Conservation (phyloP, 2,797 vertebrate species). For the Trachops cirrhosus region DNA sequence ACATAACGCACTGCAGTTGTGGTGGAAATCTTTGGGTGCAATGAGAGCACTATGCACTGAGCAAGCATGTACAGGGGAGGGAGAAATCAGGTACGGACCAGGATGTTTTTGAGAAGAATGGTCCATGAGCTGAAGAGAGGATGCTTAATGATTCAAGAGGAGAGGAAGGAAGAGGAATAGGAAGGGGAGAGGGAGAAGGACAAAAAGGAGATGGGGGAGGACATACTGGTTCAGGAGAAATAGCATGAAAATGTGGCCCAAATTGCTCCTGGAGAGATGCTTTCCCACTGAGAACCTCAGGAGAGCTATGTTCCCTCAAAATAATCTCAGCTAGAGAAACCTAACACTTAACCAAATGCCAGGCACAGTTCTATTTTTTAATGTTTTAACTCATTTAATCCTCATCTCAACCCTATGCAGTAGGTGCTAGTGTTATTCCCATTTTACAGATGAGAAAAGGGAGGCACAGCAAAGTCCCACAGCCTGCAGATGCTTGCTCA, state of each 20-base stretch:
- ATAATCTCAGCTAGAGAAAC: background rate
- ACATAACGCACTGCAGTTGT: background rate
- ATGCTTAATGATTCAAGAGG: background rate
- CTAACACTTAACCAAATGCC: background rate
- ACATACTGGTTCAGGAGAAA: background rate
- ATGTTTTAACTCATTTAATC: background rate
- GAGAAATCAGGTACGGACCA: background rate
- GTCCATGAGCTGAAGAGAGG: background rate
- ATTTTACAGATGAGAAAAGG: background rate
- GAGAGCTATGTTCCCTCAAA: background rate
- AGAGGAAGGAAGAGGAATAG: background rate
- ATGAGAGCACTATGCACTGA: background rate
- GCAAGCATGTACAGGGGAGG: fast-evolving
- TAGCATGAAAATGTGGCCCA: background rate
- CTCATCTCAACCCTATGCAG: too few species aligned
- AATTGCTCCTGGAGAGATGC: background rate
- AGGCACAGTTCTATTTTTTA: background rate
- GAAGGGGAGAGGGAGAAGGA: background rate
- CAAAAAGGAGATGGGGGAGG: background rate
- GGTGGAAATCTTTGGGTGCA: background rate
- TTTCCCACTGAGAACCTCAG: background rate
- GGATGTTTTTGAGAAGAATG: background rate
- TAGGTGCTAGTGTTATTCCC: background rate
- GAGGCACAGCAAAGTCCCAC: background rate
- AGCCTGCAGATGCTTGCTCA: background rate